phyloP scores from a whole-genome alignment of 2,888 invertebrate species.

The Hetaerina titia region DNA sequence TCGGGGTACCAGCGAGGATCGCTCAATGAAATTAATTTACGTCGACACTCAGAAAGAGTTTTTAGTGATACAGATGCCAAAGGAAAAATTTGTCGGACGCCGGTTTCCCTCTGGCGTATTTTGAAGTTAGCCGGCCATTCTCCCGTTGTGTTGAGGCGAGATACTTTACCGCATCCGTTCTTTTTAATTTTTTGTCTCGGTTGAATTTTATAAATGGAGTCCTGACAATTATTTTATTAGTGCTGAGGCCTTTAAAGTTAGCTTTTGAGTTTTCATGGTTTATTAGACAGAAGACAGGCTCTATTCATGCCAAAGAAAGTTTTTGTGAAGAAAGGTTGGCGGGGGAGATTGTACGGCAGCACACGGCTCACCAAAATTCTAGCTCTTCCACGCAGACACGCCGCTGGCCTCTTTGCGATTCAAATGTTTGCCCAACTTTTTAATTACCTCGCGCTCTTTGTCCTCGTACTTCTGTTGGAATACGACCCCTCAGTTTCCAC shows the following conservation, averaged over 20 bases:
- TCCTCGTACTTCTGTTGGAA: not conserved
- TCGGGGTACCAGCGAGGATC: not conserved
- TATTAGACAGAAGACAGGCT: not conserved
- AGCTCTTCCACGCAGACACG: too few relatives aligned
- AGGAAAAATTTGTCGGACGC: not conserved
- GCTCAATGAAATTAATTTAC: conserved; percentile 4
- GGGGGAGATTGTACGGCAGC: not conserved
- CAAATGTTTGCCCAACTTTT: not conserved
- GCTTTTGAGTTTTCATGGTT: not conserved
- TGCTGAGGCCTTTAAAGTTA: not conserved
- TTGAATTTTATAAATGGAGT: not conserved
- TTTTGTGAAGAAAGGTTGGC: not conserved
- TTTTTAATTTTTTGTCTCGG: not conserved
- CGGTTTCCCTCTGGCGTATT: not conserved
- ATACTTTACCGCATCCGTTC: not conserved
- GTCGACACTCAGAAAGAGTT: not conserved
- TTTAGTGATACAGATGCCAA: not conserved
- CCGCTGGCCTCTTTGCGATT: not conserved
- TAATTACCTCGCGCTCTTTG: not conserved
- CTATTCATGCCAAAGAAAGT: not conserved
- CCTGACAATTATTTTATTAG: not conserved
- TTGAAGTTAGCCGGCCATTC: not conserved
- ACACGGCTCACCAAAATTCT: not conserved
- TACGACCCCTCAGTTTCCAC: not conserved
- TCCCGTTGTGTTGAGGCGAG: not conserved